Percentiles rank a stretch among this genome's conserved stretches.
Evolutionary conservation across 2,888 invertebrate species (phyloP).

Genomic region (Lymantria dispar): DNA sequence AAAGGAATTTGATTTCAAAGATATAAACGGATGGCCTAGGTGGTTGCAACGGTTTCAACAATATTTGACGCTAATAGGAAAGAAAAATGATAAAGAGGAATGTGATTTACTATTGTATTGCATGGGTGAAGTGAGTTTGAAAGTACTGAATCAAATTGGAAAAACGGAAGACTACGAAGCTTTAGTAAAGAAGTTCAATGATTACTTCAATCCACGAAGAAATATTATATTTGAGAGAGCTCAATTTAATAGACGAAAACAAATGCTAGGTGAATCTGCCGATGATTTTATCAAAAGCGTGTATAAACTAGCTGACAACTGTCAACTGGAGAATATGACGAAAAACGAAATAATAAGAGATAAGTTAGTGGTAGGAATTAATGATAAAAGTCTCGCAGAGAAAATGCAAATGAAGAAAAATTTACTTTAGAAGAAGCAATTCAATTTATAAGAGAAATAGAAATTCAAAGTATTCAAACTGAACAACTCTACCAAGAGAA

Average conservation of each 20-base stretch:
- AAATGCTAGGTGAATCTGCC: background rate
- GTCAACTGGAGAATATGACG: background rate
- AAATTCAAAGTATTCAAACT: background rate
- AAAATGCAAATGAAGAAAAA: background rate
- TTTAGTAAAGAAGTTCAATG: background rate
- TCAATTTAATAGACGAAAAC: background rate
- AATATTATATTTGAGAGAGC: background rate
- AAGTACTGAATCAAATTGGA: background rate
- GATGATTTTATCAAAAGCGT: background rate
- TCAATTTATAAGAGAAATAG: background rate
- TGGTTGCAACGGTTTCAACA: background rate
- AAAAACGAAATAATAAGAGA: background rate
- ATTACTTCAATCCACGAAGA: background rate
- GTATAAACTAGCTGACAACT: background rate
- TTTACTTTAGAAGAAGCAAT: background rate
- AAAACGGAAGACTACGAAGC: background rate
- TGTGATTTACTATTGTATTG: background rate
- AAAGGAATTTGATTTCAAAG: background rate
- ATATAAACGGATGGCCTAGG: background rate
- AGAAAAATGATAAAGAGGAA: background rate
- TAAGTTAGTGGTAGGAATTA: background rate
- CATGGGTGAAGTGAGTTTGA: background rate
- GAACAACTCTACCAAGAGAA: background rate
- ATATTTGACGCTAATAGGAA: background rate
- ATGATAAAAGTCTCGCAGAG: background rate